Evolutionary conservation across 2,888 invertebrate species (phyloP).

Genomic region (Cheilosia soror): DNA sequence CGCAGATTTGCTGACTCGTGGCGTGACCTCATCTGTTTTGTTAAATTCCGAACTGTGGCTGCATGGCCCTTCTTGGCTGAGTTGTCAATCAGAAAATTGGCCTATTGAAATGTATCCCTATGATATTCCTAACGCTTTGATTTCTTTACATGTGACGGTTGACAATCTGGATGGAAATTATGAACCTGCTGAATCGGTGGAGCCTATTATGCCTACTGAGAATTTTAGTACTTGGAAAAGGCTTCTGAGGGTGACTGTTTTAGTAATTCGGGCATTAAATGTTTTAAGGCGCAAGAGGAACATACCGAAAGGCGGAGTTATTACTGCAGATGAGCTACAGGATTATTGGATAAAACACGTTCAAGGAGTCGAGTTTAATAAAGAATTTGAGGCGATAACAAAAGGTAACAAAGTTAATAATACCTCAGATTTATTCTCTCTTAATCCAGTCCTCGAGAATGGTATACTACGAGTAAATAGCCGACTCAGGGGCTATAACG

Average conservation of each 20-base stretch:
- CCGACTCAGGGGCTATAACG: slow-evolving; percentile 8
- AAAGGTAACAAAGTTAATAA: not conserved
- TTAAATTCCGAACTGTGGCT: not conserved
- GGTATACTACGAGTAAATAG: slow-evolving; percentile 13
- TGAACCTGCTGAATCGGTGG: not conserved
- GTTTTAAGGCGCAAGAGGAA: too few species aligned
- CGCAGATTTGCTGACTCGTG: not conserved
- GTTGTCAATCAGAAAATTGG: not conserved
- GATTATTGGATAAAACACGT: slow-evolving; percentile 8
- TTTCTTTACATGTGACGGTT: slow-evolving; percentile 9
- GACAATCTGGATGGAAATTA: not conserved
- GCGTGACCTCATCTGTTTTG: not conserved
- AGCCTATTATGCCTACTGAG: slow-evolving; percentile 1
- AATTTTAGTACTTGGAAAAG: slow-evolving; percentile 6
- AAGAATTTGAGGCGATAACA: not conserved
- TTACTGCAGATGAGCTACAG: not conserved
- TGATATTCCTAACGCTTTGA: slow-evolving; percentile 3
- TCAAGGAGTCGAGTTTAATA: not conserved
- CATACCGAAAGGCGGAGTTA: too few species aligned
- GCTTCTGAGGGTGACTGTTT: too few species aligned
- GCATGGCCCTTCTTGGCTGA: slow-evolving; percentile 3
- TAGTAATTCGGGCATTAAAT: too few species aligned
- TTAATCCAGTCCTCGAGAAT: slow-evolving; percentile 10
- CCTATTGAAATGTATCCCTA: not conserved
- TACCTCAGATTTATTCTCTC: not conserved